Conservation (phyloP, 92 coral and sea anemone genomes). For the Actinostola sp. region DNA sequence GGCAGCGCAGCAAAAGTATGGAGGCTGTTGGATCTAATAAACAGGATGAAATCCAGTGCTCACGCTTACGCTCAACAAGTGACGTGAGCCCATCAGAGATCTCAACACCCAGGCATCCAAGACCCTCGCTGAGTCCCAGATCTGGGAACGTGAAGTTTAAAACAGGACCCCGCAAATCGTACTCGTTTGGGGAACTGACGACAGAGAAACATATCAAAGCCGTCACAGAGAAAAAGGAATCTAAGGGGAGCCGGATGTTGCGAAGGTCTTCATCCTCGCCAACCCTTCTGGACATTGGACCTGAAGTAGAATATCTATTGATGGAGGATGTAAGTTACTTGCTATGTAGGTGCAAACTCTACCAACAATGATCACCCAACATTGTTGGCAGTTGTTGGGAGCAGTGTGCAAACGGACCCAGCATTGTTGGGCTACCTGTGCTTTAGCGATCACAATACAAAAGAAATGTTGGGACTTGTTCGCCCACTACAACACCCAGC, state of each 20-base stretch:
- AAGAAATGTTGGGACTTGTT: no score
- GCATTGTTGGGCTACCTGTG: no score
- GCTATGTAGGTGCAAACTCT: not conserved
- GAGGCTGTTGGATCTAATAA: not conserved
- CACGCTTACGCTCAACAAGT: no score
- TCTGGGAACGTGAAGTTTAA: not conserved
- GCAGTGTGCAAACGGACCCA: no score
- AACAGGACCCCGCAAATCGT: not conserved
- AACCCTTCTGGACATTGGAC: slow-evolving; percentile 24
- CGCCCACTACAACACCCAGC: no score
- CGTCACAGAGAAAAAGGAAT: not conserved
- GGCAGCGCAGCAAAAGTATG: slow-evolving; percentile 21
- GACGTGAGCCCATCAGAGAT: no score
- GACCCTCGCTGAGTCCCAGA: slow-evolving; percentile 3
- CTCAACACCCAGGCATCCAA: not conserved
- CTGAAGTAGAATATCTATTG: slow-evolving; percentile 22
- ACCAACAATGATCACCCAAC: not conserved
- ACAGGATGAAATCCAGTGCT: not conserved
- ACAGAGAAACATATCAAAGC: not conserved
- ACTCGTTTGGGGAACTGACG: slow-evolving; percentile 1
- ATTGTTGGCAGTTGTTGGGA: no score
- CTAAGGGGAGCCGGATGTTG: not conserved
- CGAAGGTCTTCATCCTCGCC: slow-evolving; percentile 28
- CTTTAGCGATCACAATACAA: no score
- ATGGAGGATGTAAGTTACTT: slow-evolving; percentile 25